Conservation (phyloP, 2,888 invertebrate genomes). For the Geotrupes spiniger region DNA sequence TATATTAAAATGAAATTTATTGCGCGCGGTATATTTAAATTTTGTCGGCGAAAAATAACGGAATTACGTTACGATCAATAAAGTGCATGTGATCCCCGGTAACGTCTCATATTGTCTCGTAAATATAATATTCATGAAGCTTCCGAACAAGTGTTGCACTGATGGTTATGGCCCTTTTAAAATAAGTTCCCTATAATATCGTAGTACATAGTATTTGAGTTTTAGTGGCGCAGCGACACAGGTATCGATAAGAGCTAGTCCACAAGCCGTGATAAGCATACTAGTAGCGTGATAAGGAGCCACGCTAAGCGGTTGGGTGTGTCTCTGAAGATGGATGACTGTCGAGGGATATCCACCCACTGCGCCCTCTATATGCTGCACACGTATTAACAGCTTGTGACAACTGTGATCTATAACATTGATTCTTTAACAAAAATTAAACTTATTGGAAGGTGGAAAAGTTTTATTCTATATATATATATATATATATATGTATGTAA, state of each 20-base stretch:
- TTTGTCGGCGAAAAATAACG: no score
- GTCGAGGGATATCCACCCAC: slow-evolving; percentile 52
- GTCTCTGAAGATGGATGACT: slow-evolving; percentile 52
- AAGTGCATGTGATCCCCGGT: not conserved
- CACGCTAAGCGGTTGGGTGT: slow-evolving; percentile 48
- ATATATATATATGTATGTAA: no score
- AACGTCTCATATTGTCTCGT: no score
- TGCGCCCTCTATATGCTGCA: slow-evolving; percentile 41
- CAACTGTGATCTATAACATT: slow-evolving; percentile 51
- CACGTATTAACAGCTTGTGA: slow-evolving; percentile 50
- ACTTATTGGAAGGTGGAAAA: slow-evolving; percentile 12
- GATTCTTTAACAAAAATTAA: slow-evolving; percentile 37
- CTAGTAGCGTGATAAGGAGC: slow-evolving; percentile 48
- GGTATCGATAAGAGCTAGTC: slow-evolving; percentile 46
- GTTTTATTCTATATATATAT: not conserved
- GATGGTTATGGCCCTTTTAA: no score
- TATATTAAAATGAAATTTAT: no score
- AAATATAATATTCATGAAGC: not conserved
- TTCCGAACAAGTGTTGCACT: slow-evolving; percentile 16
- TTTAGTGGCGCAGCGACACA: slow-evolving; percentile 23
- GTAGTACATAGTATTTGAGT: slow-evolving; percentile 19
- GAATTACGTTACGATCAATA: not conserved
- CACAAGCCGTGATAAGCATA: slow-evolving; percentile 49
- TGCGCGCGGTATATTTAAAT: no score
- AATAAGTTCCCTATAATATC: slow-evolving; percentile 11